Evolutionary conservation across 2,888 invertebrate genomes (phyloP).

Genomic region (Oligia fasciuncula): DNA sequence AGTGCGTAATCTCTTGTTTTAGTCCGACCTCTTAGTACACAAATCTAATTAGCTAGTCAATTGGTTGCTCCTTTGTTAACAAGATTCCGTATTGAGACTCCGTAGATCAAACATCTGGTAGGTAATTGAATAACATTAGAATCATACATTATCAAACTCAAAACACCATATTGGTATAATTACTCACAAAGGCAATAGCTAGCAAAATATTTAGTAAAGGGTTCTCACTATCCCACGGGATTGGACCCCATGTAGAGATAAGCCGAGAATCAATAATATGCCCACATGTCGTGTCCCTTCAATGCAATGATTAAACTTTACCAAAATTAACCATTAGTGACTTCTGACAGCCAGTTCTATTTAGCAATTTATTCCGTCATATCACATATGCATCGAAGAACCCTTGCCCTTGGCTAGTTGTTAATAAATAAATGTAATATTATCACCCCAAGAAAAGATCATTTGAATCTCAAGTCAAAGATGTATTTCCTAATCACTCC

Average conservation of each 20-base stretch:
- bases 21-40: slow-evolving; percentile 76
- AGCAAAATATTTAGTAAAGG: slow-evolving; percentile 76
- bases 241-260: slow-evolving; percentile 87
- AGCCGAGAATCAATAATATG: slow-evolving; percentile 82
- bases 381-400: slow-evolving; percentile 31
- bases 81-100: background rate
- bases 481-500: slow-evolving; percentile 35
- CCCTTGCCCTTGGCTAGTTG: slow-evolving; percentile 14
- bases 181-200: slow-evolving; percentile 52
- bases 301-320: slow-evolving; percentile 76
- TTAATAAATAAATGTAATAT: slow-evolving; percentile 36
- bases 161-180: slow-evolving; percentile 43
- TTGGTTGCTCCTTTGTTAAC: slow-evolving; percentile 32
- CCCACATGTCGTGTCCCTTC: slow-evolving; percentile 86
- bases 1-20: slow-evolving; percentile 85
- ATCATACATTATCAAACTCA: slow-evolving; percentile 5
- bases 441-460: slow-evolving; percentile 43
- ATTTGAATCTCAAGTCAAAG: slow-evolving; percentile 34
- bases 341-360: slow-evolving; percentile 46
- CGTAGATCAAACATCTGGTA: slow-evolving; percentile 8
- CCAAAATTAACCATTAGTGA: slow-evolving; percentile 63
- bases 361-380: slow-evolving; percentile 42
- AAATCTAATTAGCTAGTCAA: slow-evolving; percentile 68
- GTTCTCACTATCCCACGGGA: slow-evolving; percentile 86
- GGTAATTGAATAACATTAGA: background rate